A percentile compares a stretch with the other conserved stretches of the same genome.
Conservation (phyloP, 2,113 vertebrate genomes). For the Nesogale talazaci region DNA sequence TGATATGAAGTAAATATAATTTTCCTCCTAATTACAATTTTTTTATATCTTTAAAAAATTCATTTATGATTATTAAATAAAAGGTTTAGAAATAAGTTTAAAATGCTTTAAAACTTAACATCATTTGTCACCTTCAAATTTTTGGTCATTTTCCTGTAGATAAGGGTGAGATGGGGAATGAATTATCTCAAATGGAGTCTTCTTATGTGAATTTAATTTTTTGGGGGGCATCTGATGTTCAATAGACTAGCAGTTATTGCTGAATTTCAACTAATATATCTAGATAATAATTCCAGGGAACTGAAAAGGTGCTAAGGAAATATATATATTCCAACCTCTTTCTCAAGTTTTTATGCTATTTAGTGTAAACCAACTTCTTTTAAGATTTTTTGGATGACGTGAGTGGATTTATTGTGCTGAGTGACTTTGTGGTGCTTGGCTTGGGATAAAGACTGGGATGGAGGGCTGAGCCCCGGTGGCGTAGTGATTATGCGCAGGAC, state of each 20-base stretch:
- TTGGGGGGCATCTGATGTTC: neutral
- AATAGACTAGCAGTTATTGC: slow-evolving; percentile 15
- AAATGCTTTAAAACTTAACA: slow-evolving; percentile 59
- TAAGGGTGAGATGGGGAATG: slow-evolving; percentile 10
- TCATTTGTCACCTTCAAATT: slow-evolving; percentile 36
- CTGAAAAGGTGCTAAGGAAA: neutral
- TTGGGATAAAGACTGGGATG: neutral
- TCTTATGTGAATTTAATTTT: neutral
- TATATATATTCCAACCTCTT: neutral
- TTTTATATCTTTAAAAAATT: slow-evolving; percentile 53
- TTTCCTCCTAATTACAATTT: slow-evolving; percentile 67
- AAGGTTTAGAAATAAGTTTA: slow-evolving; percentile 24
- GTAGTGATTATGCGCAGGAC: too few species aligned
- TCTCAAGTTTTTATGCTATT: neutral
- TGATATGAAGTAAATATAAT: slow-evolving; percentile 47
- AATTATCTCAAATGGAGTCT: slow-evolving; percentile 23
- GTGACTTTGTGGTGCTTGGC: neutral
- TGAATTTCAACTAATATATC: neutral
- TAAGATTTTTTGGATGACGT: neutral
- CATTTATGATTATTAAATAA: slow-evolving; percentile 57
- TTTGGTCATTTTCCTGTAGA: slow-evolving; percentile 42
- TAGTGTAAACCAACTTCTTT: neutral
- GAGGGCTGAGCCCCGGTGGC: too few species aligned
- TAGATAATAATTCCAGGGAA: slow-evolving; percentile 32
- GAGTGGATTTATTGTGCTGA: neutral